Evolutionary conservation across 2,113 vertebrate species (phyloP).

Genomic region (Andinoacara biseriatus): DNA sequence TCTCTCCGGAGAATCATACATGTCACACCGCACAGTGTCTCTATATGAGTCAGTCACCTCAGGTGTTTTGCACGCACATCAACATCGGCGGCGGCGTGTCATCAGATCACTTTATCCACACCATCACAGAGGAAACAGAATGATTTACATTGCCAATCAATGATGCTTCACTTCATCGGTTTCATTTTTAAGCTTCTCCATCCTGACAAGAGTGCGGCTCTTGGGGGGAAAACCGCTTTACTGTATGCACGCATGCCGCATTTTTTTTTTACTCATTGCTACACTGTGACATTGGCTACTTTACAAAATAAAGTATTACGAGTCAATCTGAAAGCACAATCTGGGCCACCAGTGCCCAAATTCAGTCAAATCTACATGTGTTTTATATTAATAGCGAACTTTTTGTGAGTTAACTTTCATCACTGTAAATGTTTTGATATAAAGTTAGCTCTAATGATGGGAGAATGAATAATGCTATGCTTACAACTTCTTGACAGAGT

Average conservation of each 20-base stretch:
- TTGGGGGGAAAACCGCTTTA: constrained; percentile 1
- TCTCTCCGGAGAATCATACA: constrained; percentile 66
- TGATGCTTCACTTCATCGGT: constrained; percentile 17
- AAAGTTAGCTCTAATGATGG: neutral
- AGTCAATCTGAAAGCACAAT: neutral
- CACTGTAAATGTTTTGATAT: neutral
- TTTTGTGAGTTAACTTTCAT: neutral
- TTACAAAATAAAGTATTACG: neutral
- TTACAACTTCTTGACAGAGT: neutral
- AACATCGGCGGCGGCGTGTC: constrained; percentile 32
- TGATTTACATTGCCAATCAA: constrained; percentile 54
- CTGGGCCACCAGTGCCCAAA: neutral
- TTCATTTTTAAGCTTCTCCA: constrained; percentile 1
- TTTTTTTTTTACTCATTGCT: constrained; percentile 1
- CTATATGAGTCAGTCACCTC: constrained; percentile 71
- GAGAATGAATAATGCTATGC: neutral
- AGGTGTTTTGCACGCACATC: constrained; percentile 72
- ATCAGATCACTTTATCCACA: constrained; percentile 63
- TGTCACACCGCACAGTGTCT: constrained; percentile 63
- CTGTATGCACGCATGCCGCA: neutral
- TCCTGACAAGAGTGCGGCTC: constrained; percentile 9
- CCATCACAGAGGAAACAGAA: constrained; percentile 34
- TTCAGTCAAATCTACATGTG: constrained; percentile 2
- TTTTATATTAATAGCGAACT: neutral
- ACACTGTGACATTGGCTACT: neutral